A percentile compares a stretch with the other conserved stretches of the same genome.
phyloP scores from a whole-genome alignment of 2,797 vertebrate species.

The Molothrus ater region DNA sequence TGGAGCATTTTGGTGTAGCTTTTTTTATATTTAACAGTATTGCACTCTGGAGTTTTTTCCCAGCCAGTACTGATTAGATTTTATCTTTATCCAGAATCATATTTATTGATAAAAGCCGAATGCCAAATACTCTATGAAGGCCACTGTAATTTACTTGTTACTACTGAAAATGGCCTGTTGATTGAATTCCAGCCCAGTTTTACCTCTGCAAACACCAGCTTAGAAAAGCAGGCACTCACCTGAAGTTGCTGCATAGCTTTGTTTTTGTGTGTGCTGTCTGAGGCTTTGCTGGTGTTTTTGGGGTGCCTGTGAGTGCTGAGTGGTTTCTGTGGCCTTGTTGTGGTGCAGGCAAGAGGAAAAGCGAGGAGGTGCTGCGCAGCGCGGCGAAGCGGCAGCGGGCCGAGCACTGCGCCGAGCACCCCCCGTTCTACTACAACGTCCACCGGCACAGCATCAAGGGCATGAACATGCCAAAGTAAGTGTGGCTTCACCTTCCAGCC shows the following conservation, averaged over 20 bases:
- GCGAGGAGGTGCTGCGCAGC: slow-evolving; percentile 75
- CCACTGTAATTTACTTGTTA: neutral
- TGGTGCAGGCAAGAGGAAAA: slow-evolving; percentile 88
- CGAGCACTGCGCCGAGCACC: slow-evolving; percentile 85
- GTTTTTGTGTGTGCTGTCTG: neutral
- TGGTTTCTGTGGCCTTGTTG: neutral
- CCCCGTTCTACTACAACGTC: slow-evolving; percentile 96
- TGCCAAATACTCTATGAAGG: neutral
- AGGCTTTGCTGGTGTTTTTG: neutral
- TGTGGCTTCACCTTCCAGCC: neutral
- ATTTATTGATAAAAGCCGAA: neutral
- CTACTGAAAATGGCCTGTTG: neutral
- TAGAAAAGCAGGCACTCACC: neutral
- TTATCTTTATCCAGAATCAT: neutral
- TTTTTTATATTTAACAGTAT: neutral
- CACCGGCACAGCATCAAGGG: slow-evolving; percentile 96
- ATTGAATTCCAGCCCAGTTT: neutral
- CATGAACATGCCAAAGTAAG: slow-evolving; percentile 98
- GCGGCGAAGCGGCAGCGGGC: slow-evolving; percentile 85
- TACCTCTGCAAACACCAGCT: neutral
- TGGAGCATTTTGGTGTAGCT: neutral
- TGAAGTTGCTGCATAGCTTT: neutral
- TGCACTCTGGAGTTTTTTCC: neutral
- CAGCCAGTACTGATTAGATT: neutral
- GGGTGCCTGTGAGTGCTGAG: neutral